phyloP scores from a whole-genome alignment of 2,113 vertebrate genomes.

The Morone chrysops region DNA sequence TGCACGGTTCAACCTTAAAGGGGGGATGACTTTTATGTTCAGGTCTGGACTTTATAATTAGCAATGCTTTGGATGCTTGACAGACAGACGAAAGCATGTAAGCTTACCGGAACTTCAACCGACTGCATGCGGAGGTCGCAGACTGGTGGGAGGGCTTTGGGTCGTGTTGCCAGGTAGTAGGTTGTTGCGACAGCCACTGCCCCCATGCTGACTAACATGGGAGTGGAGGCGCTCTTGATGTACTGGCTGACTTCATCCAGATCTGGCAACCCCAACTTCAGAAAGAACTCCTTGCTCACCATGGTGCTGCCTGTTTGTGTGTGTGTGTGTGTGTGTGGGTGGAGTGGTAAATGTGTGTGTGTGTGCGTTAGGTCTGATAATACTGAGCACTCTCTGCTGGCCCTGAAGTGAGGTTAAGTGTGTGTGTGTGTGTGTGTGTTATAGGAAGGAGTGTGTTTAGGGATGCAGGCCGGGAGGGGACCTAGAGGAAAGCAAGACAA shows the following conservation, averaged over 20 bases:
- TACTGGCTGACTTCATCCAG: conserved; percentile 89
- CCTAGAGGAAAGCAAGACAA: conserved; percentile 19
- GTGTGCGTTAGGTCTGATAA: not conserved
- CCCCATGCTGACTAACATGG: conserved; percentile 90
- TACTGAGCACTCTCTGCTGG: not conserved
- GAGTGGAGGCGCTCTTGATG: conserved; percentile 86
- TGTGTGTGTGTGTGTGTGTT: conserved; percentile 11
- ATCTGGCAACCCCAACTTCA: conserved; percentile 87
- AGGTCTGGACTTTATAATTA: too few species aligned
- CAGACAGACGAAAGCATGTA: not conserved
- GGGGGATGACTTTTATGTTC: too few species aligned
- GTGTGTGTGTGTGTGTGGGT: not conserved
- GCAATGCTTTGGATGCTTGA: not conserved
- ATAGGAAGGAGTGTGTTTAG: conserved; percentile 11
- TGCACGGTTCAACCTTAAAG: too few species aligned
- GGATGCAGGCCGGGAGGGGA: conserved; percentile 15
- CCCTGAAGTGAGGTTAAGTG: not conserved
- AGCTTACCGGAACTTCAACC: conserved; percentile 86
- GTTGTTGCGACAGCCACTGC: conserved; percentile 89
- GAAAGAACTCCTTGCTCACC: conserved; percentile 89
- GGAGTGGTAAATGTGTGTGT: not conserved
- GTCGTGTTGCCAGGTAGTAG: conserved; percentile 92
- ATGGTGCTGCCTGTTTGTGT: conserved; percentile 64
- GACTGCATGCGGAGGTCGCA: conserved; percentile 93
- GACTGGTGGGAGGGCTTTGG: conserved; percentile 87